Base-by-base conservation (phyloP, 1,140 invertebrate genomes). In the Bombus terrestris region DNA sequence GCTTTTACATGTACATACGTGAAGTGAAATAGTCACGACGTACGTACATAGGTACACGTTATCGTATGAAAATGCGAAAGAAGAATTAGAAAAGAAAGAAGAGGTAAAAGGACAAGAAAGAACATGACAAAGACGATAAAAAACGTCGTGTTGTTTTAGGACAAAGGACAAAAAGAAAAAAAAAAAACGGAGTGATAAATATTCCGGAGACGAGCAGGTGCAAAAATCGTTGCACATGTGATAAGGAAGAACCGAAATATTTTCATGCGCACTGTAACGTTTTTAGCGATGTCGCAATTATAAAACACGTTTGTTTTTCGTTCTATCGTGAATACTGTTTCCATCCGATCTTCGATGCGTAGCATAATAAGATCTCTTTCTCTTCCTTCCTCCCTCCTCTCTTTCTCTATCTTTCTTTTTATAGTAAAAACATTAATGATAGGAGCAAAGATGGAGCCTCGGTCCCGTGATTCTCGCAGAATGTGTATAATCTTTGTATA, bases 321-420 rank as follows among this genome's bases (percentile, higher is more conserved):
- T 87, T 81, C 41, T 74, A 41, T 82, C 66, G 88, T 77, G 74
- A 71, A 32, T 81, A 69, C 66, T 74, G 64, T 87, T 88, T 86
- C 78, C 69, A 79, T 88, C 72, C 39, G 85, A 88, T 69, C 25
- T 83, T 88, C 83, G 83, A 86, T 68, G 22, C 69, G 72, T 91
- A 91, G 85, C 88, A 89, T 88, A 89, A 89, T 91, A 89, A 91
- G 88, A 83, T 91, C 88, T 91, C 90, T 91, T 35, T 64, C 37
- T 62, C 74, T 77, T 8, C 83, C 39, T 53, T 76, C 18, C 18
- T 53, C 47, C 47, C 47, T 22, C 47, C 47, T 89, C 57, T 77
- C 37, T 41, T 15, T 59, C 25, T 28, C 81, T 88, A 74, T 91
- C 83, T 89, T 22, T 76, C 53, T 76, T 32, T 77, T 10, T n/a